Percentiles rank a stretch among this genome's conserved stretches.
Evolutionary conservation across 2,888 invertebrate genomes (phyloP).

Genomic region (Thyatira batis): DNA sequence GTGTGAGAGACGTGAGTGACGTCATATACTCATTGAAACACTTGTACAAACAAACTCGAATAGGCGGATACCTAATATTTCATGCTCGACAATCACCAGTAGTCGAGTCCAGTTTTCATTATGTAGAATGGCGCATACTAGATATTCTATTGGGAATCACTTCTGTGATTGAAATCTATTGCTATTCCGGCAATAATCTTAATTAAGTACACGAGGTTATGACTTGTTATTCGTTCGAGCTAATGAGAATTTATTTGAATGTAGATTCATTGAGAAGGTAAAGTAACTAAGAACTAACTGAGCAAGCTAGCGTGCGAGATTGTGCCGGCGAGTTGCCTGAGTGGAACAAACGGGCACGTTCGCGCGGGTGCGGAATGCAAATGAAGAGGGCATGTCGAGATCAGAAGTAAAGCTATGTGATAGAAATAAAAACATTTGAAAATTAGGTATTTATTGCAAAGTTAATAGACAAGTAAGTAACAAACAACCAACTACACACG

Average conservation of each 20-base stretch:
- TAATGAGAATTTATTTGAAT: not conserved
- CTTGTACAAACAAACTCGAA: slow-evolving; percentile 50
- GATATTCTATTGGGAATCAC: slow-evolving; percentile 31
- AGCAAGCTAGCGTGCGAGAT: too few relatives aligned
- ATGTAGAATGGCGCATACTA: slow-evolving; percentile 31
- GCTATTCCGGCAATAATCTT: slow-evolving; percentile 29
- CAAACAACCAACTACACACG: too few relatives aligned
- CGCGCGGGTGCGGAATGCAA: slow-evolving; percentile 40
- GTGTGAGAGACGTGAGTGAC: slow-evolving; percentile 33
- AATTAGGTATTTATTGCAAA: too few relatives aligned
- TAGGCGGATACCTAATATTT: slow-evolving; percentile 40
- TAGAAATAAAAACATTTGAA: too few relatives aligned
- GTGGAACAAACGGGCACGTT: slow-evolving; percentile 36
- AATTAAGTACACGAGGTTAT: slow-evolving; percentile 29
- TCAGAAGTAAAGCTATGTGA: slow-evolving; percentile 24
- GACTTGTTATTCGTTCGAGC: slow-evolving; percentile 7
- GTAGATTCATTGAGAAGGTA: not conserved
- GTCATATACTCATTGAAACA: slow-evolving; percentile 45
- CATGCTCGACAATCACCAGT: slow-evolving; percentile 34
- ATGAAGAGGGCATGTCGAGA: slow-evolving; percentile 33
- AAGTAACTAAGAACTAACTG: too few relatives aligned
- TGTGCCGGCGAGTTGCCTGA: slow-evolving; percentile 22
- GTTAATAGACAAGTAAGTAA: too few relatives aligned
- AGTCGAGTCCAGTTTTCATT: slow-evolving; percentile 21
- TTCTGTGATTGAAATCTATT: slow-evolving; percentile 35